These are phyloP conservation scores for Nilaparvata lugens DNA, from an alignment of 1,140 invertebrate genomes.

Conservation along the genomic window DNA sequence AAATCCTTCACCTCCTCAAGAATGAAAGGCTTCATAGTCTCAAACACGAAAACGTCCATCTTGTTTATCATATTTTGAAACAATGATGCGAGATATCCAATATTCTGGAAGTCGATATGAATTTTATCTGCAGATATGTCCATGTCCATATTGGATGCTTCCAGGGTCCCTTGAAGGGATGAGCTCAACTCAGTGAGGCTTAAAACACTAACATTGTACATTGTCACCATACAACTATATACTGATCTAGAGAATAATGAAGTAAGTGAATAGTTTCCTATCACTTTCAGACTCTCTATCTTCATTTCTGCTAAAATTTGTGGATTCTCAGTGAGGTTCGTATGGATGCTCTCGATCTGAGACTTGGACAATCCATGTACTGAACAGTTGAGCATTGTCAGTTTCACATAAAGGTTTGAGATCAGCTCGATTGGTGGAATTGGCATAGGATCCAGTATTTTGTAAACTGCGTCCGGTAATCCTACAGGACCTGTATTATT, in stretches of 20 bases:
- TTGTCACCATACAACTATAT: conserved; percentile 63
- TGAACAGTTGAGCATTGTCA: conserved; percentile 59
- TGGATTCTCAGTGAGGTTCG: conserved; percentile 43
- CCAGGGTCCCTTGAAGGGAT: conserved; percentile 57
- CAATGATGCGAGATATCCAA: conserved; percentile 60
- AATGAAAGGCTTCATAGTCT: conserved; percentile 74
- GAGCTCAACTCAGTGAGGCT: conserved; percentile 58
- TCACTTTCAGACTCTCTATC: conserved; percentile 56
- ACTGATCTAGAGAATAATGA: conserved; percentile 55
- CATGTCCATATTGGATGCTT: conserved; percentile 68
- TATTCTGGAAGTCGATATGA: conserved; percentile 66
- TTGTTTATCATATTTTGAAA: conserved; percentile 68
- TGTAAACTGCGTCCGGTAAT: conserved; percentile 52
- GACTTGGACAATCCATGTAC: conserved; percentile 70
- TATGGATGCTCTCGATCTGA: conserved; percentile 51
- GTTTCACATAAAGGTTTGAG: conserved; percentile 49
- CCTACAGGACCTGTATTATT: conserved; percentile 62
- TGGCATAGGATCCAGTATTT: conserved; percentile 62
- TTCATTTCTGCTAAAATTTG: conserved; percentile 48
- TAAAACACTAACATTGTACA: conserved; percentile 53
- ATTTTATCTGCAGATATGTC: conserved; percentile 70
- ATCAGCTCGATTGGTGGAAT: conserved; percentile 66
- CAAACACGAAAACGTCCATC: conserved; percentile 66
- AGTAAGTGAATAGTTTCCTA: conserved; percentile 61
- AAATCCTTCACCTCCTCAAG: conserved; percentile 63